Base-by-base conservation (phyloP, 2,888 invertebrate species). In the Lysandra coridon region DNA sequence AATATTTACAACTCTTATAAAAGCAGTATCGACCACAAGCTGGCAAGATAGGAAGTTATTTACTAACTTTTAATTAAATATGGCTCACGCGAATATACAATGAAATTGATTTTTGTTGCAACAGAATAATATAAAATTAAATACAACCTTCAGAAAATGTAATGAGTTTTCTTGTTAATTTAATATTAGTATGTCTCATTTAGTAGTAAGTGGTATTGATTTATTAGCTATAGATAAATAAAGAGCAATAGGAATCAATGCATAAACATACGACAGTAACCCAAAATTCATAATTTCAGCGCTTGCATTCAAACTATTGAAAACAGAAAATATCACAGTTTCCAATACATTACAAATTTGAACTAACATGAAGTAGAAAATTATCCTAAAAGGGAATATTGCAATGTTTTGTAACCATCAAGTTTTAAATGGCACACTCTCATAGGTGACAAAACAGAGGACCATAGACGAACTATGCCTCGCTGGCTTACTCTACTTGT, bases 291-390 rank as follows among this genome's bases (percentile, higher is more conserved):
- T 80, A 73, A 79, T 81, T 81, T 87, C 88, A 84, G 84, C 84
- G 86, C 87, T 88, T 88, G 88, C 89, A 86, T 87, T 85, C 83
- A 88, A 84, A 87, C 84, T 87, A 92, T 93, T 92, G 93, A 92
- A 94, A 93, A 92, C 91, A 92, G 88, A 89, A 87, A 92, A 92
- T 94, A 94, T 94, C 94, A 94, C 94, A 94, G 94, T 93, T 94
- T 92, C 88, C 93, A 93, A 94, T 92, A 91, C 90, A 90, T 87
- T 86, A 88, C 85, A 88, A 87, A 87, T 85, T 86, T 83, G 82
- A 80, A 84, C 86, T 85, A 85, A 84, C 83, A 84, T 83, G 82
- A 85, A 87, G 84, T 85, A 86, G 83, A 79, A 79, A 82, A 84
- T 85, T 85, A 84, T 81, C 83, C 84, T 86, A 85, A 83, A 81